Percentiles rank a stretch among this genome's conserved stretches.
These are phyloP conservation scores for Aphaenogaster rudis DNA, from an alignment of 1,140 invertebrate species.

Conservation along the genomic window DNA sequence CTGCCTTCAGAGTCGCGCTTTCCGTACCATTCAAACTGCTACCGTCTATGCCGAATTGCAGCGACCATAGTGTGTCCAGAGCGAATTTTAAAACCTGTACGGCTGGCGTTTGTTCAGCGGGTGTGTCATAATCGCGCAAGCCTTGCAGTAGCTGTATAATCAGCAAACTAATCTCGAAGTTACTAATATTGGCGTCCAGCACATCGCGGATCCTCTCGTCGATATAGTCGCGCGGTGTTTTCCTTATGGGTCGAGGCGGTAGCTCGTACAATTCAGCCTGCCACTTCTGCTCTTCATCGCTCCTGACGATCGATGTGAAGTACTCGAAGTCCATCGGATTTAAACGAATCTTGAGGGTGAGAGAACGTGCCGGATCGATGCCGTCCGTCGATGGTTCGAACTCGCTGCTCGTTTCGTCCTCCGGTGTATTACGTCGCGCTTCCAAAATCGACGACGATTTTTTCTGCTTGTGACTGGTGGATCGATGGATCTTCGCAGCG, in stretches of 20 bases:
- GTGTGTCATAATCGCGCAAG: conserved; percentile 88
- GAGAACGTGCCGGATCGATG: conserved; percentile 86
- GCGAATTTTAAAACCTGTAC: conserved; percentile 89
- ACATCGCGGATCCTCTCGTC: conserved; percentile 87
- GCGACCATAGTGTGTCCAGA: conserved; percentile 88
- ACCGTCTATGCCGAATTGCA: conserved; percentile 88
- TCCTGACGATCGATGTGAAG: conserved; percentile 88
- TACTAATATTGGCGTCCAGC: conserved; percentile 87
- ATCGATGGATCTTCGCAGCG: background rate
- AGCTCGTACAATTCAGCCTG: conserved; percentile 73
- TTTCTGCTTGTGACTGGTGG: conserved; percentile 63
- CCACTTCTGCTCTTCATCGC: conserved; percentile 87
- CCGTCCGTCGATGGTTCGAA: conserved; percentile 87
- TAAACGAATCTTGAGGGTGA: conserved; percentile 88
- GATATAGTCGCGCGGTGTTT: conserved; percentile 87
- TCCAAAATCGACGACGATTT: conserved; percentile 31
- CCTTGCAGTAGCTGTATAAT: conserved; percentile 88
- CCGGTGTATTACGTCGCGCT: conserved; percentile 55
- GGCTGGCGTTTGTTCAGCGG: conserved; percentile 87
- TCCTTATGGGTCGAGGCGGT: conserved; percentile 80
- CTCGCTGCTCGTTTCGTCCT: conserved; percentile 84
- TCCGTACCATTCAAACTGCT: conserved; percentile 75
- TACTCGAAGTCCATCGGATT: conserved; percentile 90
- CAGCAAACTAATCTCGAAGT: conserved; percentile 88
- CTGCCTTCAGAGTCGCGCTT: conserved; percentile 87